phyloP scores from a whole-genome alignment of 2,797 vertebrate genomes.

The Siniperca scherzeri region DNA sequence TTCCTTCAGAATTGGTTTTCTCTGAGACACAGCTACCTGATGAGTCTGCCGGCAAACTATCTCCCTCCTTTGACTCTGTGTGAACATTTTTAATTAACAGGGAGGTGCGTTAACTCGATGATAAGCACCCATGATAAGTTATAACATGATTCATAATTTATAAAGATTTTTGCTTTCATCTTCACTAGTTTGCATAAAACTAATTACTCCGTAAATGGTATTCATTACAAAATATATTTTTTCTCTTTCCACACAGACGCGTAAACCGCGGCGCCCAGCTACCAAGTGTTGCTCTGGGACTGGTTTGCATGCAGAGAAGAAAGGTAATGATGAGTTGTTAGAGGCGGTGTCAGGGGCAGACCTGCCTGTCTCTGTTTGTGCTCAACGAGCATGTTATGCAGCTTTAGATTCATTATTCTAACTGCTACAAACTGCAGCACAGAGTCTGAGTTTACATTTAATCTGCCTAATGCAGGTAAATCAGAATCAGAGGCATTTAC shows the following conservation, averaged over 20 bases:
- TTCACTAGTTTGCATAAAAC: slow-evolving; percentile 99
- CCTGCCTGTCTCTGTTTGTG: slow-evolving; percentile 63
- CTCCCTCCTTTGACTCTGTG: slow-evolving; percentile 87
- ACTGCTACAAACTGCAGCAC: slow-evolving; percentile 47
- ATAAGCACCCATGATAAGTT: slow-evolving; percentile 93
- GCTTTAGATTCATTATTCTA: slow-evolving; percentile 56
- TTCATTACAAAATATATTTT: slow-evolving; percentile 94
- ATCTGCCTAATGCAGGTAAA: slow-evolving; percentile 45
- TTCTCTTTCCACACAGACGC: slow-evolving; percentile 45
- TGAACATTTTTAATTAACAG: slow-evolving; percentile 97
- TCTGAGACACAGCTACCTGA: slow-evolving; percentile 78
- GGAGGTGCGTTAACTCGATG: slow-evolving; percentile 91
- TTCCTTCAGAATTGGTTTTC: slow-evolving; percentile 54
- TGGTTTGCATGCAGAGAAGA: slow-evolving; percentile 73
- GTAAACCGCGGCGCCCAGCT: slow-evolving; percentile 51
- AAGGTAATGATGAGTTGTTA: slow-evolving; percentile 76
- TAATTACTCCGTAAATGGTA: slow-evolving; percentile 99
- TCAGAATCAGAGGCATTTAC: background rate
- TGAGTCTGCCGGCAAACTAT: slow-evolving; percentile 62
- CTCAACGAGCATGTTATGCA: slow-evolving; percentile 35
- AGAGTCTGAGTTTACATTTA: background rate
- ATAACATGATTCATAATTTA: slow-evolving; percentile 99
- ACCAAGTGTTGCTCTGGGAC: slow-evolving; percentile 71
- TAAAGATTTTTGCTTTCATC: slow-evolving; percentile 98
- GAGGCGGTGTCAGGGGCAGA: slow-evolving; percentile 66